Evolutionary conservation across 2,113 vertebrate genomes (phyloP).

Genomic region (Brachionichthys hirsutus): DNA sequence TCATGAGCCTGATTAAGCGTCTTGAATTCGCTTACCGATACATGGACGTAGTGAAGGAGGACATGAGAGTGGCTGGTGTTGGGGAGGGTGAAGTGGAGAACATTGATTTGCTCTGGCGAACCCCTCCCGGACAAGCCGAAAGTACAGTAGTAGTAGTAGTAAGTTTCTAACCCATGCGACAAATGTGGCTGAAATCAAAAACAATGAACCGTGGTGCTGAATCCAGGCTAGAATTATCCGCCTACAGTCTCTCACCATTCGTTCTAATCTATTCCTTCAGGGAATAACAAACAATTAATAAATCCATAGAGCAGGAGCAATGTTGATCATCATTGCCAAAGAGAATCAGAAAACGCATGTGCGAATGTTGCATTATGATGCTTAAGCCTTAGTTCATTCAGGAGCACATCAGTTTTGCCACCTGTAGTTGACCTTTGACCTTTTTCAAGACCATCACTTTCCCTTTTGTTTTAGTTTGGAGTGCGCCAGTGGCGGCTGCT

Average conservation of each 20-base stretch:
- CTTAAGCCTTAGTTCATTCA: slow-evolving; percentile 32
- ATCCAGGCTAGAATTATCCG: slow-evolving; percentile 53
- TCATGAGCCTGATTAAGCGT: slow-evolving; percentile 9
- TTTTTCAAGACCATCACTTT: too few species aligned
- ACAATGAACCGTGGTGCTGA: slow-evolving; percentile 31
- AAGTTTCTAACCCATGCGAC: slow-evolving; percentile 50
- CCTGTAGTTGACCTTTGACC: slow-evolving; percentile 29
- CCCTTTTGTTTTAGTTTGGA: too few species aligned
- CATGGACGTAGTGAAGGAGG: too few species aligned
- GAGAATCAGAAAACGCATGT: slow-evolving; percentile 30
- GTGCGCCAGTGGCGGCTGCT: too few species aligned
- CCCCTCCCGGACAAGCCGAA: too few species aligned
- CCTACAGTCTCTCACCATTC: slow-evolving; percentile 64
- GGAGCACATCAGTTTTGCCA: slow-evolving; percentile 26
- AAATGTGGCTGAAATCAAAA: slow-evolving; percentile 57
- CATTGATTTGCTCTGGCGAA: too few species aligned
- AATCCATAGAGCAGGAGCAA: slow-evolving; percentile 21
- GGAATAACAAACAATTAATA: slow-evolving; percentile 55
- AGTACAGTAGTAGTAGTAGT: too few species aligned
- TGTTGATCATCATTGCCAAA: slow-evolving; percentile 43
- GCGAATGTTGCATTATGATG: slow-evolving; percentile 41
- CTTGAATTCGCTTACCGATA: too few species aligned
- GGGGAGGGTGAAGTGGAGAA: too few species aligned
- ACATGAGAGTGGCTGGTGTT: too few species aligned
- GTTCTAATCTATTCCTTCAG: slow-evolving; percentile 46